Evolutionary conservation across 1,140 invertebrate species (phyloP), one percentile per base, ranked within the genome.

Genomic region (Drosophila virilis): DNA sequence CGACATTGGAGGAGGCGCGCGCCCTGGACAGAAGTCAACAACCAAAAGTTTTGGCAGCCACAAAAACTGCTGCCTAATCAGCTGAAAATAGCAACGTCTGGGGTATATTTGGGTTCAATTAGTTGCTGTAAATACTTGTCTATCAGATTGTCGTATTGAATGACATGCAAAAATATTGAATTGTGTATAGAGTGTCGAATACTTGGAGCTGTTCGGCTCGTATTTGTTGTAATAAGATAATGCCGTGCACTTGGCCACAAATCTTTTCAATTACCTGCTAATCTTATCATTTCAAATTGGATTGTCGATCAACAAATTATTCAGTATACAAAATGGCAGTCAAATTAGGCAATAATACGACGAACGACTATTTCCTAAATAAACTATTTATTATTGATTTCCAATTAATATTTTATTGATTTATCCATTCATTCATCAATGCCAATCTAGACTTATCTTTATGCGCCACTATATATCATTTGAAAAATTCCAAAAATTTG

Each of bases 1-100:
- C 96, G 73, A 96, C 95, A 0, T 92, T 96, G 35, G 91, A 91
- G 58, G 95, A 95, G 71, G 95, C 95, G 7, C 94, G 95, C 89
- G 93, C 92, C 50, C 92, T 95, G 85, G 93, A 93, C 32, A 83
- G 38, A 17, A 69, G 60, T 43, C 68, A 51, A 45, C 46, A 59
- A 15, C 12, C 43, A 4, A 57, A 12, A 46, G 10, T 40, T n/a
- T 57, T 28, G 37, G 9, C 37, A 15, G 40, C 9, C 6, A 9
- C 17, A 15, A 86, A 88, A 64, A 71, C 28, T 78, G 57, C 40
- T 60, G 60, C 40, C 32, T 78, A 82, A 88, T 64, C 45, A 50
- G 0, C 37, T 22, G 1, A 46, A 40, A 45, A 6, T 7, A 35
- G 5, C 38, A 28, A 55, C 15, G 52, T 37, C 38, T 45, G 12